A percentile compares a stretch with the other conserved stretches of the same genome.
Evolutionary conservation across 2,888 invertebrate species (phyloP).

Genomic region (Trachelus stipa): DNA sequence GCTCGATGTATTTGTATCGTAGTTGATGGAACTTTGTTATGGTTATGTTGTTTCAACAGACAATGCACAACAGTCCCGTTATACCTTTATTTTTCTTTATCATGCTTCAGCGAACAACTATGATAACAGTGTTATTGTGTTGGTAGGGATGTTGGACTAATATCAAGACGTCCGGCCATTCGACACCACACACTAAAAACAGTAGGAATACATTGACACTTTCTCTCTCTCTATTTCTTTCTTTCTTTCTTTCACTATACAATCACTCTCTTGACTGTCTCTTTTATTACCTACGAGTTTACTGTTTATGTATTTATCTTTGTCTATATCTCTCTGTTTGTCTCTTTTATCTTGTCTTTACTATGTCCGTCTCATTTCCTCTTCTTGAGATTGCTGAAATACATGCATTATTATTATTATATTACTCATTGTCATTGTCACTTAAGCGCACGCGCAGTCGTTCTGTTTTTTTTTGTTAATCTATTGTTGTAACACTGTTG

Average conservation of each 20-base stretch:
- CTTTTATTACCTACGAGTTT: background rate
- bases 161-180: conserved; percentile 61
- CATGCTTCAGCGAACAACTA: conserved; percentile 22
- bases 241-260: background rate
- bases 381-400: background rate
- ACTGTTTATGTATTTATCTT: background rate
- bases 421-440: background rate
- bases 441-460: background rate
- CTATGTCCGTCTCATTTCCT: background rate
- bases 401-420: background rate
- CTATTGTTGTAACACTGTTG: background rate
- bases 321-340: background rate
- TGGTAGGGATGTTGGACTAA: conserved; percentile 63
- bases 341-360: background rate
- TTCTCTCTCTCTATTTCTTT: conserved; percentile 15
- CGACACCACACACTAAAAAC: conserved; percentile 64
- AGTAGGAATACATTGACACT: conserved; percentile 64
- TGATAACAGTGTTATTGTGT: conserved; percentile 59
- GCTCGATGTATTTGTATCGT: background rate
- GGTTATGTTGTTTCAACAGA: background rate
- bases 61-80: background rate
- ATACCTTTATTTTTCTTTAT: background rate
- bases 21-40: background rate
- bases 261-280: conserved; percentile 5
- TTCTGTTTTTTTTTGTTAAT: background rate